phyloP scores from a whole-genome alignment of 2,113 vertebrate genomes.

The Orycteropus afer region DNA sequence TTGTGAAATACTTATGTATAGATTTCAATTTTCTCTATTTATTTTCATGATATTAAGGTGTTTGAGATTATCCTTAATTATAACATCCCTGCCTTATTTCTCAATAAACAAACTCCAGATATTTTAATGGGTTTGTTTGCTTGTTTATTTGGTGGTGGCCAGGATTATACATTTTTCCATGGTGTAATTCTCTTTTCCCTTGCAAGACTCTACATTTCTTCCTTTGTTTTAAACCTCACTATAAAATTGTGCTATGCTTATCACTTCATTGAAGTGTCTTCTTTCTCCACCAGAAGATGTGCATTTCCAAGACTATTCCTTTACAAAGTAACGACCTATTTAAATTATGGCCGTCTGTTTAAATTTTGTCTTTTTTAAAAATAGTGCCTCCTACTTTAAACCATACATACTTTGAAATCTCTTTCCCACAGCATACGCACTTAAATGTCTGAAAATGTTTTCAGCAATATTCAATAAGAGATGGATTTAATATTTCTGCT shows the following conservation, averaged over 20 bases:
- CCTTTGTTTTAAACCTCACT: background rate
- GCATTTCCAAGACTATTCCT: background rate
- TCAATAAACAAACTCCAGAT: background rate
- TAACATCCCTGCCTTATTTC: background rate
- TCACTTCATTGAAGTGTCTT: too few relatives aligned
- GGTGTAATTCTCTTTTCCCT: background rate
- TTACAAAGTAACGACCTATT: background rate
- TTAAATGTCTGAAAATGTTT: background rate
- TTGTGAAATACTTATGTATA: background rate
- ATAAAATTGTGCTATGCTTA: background rate
- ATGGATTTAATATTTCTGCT: background rate
- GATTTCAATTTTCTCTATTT: background rate
- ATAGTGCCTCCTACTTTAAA: background rate
- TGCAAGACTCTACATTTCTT: background rate
- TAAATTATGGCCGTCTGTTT: background rate
- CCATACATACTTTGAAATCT: background rate
- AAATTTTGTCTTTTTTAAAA: background rate
- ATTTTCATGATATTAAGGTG: background rate
- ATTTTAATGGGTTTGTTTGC: background rate
- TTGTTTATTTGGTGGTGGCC: background rate
- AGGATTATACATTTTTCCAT: background rate
- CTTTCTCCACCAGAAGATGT: background rate
- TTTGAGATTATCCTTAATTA: background rate
- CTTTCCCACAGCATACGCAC: background rate
- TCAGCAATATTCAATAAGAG: too few relatives aligned